These are phyloP conservation scores for Urocitellus parryii DNA, from an alignment of 2,113 vertebrate species.

Conservation along the genomic window DNA sequence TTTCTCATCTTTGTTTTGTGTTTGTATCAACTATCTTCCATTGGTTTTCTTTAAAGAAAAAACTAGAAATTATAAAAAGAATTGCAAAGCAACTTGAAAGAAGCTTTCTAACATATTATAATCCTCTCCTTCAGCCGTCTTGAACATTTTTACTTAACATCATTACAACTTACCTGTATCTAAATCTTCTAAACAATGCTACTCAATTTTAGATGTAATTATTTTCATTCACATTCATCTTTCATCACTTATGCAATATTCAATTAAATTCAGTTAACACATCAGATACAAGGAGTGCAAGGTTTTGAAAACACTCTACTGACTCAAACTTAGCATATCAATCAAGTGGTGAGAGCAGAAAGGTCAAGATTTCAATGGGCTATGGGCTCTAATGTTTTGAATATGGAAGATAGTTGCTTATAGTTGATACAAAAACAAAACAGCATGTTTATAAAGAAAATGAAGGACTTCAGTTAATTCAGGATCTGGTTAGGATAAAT, in stretches of 20 bases:
- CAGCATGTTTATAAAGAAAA: background rate
- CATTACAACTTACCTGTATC: background rate
- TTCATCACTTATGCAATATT: background rate
- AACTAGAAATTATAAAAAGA: background rate
- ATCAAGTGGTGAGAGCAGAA: background rate
- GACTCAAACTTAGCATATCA: background rate
- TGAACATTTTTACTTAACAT: background rate
- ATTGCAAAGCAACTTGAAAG: conserved; percentile 7
- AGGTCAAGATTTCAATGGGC: background rate
- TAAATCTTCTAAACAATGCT: background rate
- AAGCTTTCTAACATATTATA: background rate
- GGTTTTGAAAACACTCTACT: background rate
- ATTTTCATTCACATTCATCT: background rate
- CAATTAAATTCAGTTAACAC: background rate
- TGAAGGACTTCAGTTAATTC: background rate
- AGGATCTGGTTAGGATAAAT: background rate
- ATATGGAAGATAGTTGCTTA: too few relatives aligned
- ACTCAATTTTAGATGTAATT: background rate
- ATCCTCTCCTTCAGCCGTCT: background rate
- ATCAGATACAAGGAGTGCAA: background rate
- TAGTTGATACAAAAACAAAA: too few relatives aligned
- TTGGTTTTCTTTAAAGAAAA: background rate
- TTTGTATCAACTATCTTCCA: background rate
- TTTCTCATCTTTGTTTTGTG: background rate
- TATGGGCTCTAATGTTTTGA: background rate